These are phyloP conservation scores for Microplitis demolitor DNA, from an alignment of 1,140 invertebrate species.

Conservation along the genomic window DNA sequence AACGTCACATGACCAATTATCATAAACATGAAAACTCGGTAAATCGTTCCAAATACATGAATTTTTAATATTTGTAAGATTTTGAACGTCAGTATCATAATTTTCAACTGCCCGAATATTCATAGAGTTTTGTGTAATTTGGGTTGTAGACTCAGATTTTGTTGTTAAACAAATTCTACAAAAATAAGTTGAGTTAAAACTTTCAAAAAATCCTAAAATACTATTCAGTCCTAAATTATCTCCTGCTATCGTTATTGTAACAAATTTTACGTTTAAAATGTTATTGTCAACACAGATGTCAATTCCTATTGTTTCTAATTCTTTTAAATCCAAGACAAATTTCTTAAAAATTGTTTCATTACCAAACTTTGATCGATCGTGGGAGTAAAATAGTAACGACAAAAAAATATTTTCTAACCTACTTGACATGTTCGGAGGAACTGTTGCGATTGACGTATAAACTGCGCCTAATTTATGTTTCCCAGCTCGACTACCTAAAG, in stretches of 20 bases:
- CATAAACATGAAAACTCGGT: conserved; percentile 4
- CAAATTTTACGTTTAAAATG: neutral
- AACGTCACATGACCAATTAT: neutral
- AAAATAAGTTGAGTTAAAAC: neutral
- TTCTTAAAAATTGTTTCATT: neutral
- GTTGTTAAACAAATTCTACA: neutral
- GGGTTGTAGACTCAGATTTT: neutral
- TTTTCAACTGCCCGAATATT: neutral
- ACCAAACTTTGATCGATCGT: neutral
- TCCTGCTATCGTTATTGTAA: neutral
- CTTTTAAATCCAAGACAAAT: neutral
- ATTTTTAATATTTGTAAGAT: neutral
- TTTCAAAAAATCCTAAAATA: conserved; percentile 3
- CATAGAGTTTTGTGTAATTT: neutral
- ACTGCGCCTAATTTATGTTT: neutral
- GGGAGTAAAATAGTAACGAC: neutral
- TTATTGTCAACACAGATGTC: neutral
- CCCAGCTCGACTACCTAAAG: neutral
- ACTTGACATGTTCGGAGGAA: neutral
- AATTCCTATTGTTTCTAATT: neutral
- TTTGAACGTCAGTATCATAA: neutral
- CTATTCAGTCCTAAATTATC: neutral
- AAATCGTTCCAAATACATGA: neutral
- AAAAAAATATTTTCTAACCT: neutral
- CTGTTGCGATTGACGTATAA: neutral